Base-by-base conservation (phyloP, 2,888 invertebrate species). In the Drepanosiphum platanoidis region DNA sequence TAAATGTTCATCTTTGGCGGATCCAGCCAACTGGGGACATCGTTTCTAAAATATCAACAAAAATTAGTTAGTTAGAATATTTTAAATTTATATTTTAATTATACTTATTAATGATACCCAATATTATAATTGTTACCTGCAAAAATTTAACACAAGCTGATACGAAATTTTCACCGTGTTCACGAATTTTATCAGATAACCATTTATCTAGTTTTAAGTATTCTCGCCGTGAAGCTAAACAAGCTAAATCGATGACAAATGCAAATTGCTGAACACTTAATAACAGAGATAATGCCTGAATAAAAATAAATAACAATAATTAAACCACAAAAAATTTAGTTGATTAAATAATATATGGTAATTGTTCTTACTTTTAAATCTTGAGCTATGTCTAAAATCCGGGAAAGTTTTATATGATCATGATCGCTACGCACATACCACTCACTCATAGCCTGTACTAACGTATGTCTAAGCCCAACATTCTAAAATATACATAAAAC, bases 181-280 rank as follows among this genome's bases (percentile, higher is more conserved):
- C 98, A 87, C 95, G 92, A 87, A 99, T 96, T 91, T 99, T 99
- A 89, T 99, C 99, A 0, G 96, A 94, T 18, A 99, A 91, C 99
- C 99, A 99, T 90, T 99, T 99, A 90, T 99, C 99, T 32, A 99
- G 91, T 89, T 99, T 99, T 18, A 99, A 92, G 90, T 98, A 99
- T 90, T 99, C 99, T 86, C 99, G 92, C 80, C 99, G 92, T 0
- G 99, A 98, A 0, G 99, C 99, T 87, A 99, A 91, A 90, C 99
- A 99, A 0, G 99, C 99, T 88, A 99, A 91, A 90, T 99, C 99
- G 88, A 99, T 98, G 66, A 98, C 96, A 90, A 99, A 99, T n/a
- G 95, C 93, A 90, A 96, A 96, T 0, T 96, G 95, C 88, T 96
- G 95, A 0, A 95, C 95, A 90, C 97, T 98, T 71, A 99, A 91